phyloP scores from a whole-genome alignment of 35 echinoderm and acorn worm species.

The Ptychodera flava region DNA sequence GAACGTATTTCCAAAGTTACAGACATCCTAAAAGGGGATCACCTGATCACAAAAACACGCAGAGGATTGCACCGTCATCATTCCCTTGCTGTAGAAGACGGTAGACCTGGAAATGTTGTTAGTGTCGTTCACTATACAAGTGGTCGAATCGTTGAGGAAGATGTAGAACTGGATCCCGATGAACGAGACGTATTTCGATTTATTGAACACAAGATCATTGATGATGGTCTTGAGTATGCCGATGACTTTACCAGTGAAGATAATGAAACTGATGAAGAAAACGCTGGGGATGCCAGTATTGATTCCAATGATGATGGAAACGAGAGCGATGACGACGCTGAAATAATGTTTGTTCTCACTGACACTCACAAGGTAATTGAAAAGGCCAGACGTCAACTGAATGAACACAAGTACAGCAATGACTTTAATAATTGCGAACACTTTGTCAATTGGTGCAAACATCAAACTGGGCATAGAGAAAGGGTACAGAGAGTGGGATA shows the following conservation, averaged over 20 bases:
- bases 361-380: not conserved
- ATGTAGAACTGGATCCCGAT: too few species aligned
- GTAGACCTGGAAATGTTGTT: not conserved
- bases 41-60: not conserved
- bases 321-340: not conserved
- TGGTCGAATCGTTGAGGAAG: not conserved
- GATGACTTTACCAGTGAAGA: too few species aligned
- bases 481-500: too few species aligned
- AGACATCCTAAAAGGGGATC: not conserved
- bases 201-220: too few species aligned
- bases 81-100: not conserved
- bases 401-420: not conserved
- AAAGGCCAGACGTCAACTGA: not conserved
- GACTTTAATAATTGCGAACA: not conserved
- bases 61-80: not conserved
- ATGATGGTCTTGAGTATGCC: too few species aligned
- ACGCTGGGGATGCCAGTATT: too few species aligned
- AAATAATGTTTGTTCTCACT: not conserved
- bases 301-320: too few species aligned
- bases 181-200: too few species aligned
- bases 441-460: not conserved
- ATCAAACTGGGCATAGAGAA: too few species aligned
- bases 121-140: not conserved
- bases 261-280: too few species aligned
- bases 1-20: not conserved